Conservation (phyloP, 2,888 invertebrate genomes). For the Nebria brevicollis region DNA sequence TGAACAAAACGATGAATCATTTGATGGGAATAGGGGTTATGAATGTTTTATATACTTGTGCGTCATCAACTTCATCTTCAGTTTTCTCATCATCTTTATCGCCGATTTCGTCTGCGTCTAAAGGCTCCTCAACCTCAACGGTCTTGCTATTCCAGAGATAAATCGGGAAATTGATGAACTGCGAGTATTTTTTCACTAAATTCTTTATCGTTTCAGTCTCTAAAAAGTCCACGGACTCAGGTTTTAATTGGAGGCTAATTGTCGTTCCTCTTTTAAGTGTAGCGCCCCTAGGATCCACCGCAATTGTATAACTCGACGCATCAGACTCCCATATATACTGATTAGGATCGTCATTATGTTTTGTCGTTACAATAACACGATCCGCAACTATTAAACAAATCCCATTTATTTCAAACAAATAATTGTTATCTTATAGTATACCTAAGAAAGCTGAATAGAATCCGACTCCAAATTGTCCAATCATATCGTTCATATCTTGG, state of each 20-base stretch:
- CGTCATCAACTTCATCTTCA: constrained; percentile 66
- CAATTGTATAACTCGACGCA: constrained; percentile 87
- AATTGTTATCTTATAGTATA: constrained; percentile 48
- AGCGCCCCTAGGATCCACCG: constrained; percentile 93
- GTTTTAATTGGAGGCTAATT: constrained; percentile 88
- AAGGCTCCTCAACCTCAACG: constrained; percentile 78
- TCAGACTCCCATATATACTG: constrained; percentile 99
- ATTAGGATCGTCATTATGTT: constrained; percentile 86
- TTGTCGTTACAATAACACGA: constrained; percentile 93
- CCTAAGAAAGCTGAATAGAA: constrained; percentile 96
- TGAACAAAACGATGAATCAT: constrained; percentile 28
- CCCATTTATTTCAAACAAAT: background rate
- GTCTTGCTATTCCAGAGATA: constrained; percentile 86
- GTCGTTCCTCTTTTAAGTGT: constrained; percentile 81
- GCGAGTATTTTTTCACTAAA: constrained; percentile 96
- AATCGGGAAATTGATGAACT: constrained; percentile 99
- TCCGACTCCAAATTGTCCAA: constrained; percentile 99
- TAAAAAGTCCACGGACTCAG: constrained; percentile 96
- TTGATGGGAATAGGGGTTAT: constrained; percentile 39
- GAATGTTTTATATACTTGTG: constrained; percentile 59
- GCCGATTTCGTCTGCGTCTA: constrained; percentile 66
- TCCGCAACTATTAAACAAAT: constrained; percentile 79
- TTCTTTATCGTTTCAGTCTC: constrained; percentile 91
- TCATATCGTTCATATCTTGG: constrained; percentile 94
- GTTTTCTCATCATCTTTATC: constrained; percentile 67